Evolutionary conservation across 1,140 invertebrate genomes (phyloP).

Genomic region (Vanessa atalanta): DNA sequence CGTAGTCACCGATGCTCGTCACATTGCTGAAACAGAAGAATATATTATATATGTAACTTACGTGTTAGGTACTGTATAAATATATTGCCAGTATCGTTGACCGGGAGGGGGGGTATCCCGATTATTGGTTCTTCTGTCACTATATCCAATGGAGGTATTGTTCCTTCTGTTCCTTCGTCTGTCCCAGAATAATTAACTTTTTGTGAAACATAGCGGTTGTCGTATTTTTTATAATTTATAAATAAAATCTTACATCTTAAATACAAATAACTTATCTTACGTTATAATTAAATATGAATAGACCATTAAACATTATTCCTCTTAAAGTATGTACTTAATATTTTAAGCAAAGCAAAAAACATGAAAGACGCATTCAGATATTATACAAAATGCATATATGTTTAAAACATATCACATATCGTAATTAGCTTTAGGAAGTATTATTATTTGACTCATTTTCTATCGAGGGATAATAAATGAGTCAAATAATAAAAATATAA

Average conservation of each 20-base stretch:
- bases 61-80: conserved; percentile 75
- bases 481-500: too few species aligned
- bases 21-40: conserved; percentile 44
- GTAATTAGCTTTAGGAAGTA: too few species aligned
- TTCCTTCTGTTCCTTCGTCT: conserved; percentile 72
- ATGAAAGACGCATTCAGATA: not conserved
- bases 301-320: not conserved
- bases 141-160: conserved; percentile 51
- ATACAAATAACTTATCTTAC: too few species aligned
- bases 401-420: too few species aligned
- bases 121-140: conserved; percentile 48
- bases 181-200: conserved; percentile 48
- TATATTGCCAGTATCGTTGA: conserved; percentile 63
- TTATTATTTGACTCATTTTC: too few species aligned
- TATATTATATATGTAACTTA: conserved; percentile 52
- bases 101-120: conserved; percentile 50
- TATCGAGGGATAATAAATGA: too few species aligned
- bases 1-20: not conserved
- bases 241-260: not conserved
- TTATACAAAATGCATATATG: not conserved
- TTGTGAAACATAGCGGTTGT: conserved; percentile 59
- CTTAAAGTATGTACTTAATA: not conserved
- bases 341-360: not conserved
- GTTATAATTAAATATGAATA: too few species aligned
- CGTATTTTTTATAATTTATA: conserved; percentile 56